Evolutionary conservation across 2,888 invertebrate species (phyloP).

Genomic region (Baccha elongata): DNA sequence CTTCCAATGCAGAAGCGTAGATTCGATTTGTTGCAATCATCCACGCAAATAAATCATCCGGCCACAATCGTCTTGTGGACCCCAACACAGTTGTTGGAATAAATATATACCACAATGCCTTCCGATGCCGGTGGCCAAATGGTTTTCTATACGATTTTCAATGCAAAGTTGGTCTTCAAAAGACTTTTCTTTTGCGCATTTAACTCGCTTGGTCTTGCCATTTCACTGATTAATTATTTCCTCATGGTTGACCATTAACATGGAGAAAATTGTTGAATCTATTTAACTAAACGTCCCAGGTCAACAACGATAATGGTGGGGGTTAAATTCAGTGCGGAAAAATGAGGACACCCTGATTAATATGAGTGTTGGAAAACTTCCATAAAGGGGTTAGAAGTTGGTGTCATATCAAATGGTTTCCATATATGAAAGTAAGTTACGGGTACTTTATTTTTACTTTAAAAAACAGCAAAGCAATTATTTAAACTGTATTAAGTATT

Average conservation of each 20-base stretch:
- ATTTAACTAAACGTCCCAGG: slow-evolving; percentile 33
- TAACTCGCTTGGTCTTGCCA: slow-evolving; percentile 13
- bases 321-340: neutral
- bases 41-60: slow-evolving; percentile 66
- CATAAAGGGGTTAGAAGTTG: neutral
- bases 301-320: slow-evolving; percentile 2
- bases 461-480: neutral
- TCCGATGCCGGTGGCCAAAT: slow-evolving; percentile 56
- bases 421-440: neutral
- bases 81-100: neutral
- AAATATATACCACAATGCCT: slow-evolving; percentile 7
- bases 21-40: slow-evolving; percentile 68
- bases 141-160: slow-evolving; percentile 37
- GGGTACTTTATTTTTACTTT: neutral
- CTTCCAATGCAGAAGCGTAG: slow-evolving; percentile 24
- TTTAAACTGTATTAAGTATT: neutral
- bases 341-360: slow-evolving; percentile 53
- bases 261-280: slow-evolving; percentile 57
- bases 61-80: slow-evolving; percentile 24
- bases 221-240: slow-evolving; percentile 68
- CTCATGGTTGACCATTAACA: slow-evolving; percentile 70
- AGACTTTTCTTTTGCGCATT: slow-evolving; percentile 32
- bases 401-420: neutral
- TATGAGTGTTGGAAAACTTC: slow-evolving; percentile 32
- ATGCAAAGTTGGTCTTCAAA: slow-evolving; percentile 4